Percentiles rank a stretch among this genome's conserved stretches.
phyloP scores from a whole-genome alignment of 2,113 vertebrate species.

The Trachemys scripta region DNA sequence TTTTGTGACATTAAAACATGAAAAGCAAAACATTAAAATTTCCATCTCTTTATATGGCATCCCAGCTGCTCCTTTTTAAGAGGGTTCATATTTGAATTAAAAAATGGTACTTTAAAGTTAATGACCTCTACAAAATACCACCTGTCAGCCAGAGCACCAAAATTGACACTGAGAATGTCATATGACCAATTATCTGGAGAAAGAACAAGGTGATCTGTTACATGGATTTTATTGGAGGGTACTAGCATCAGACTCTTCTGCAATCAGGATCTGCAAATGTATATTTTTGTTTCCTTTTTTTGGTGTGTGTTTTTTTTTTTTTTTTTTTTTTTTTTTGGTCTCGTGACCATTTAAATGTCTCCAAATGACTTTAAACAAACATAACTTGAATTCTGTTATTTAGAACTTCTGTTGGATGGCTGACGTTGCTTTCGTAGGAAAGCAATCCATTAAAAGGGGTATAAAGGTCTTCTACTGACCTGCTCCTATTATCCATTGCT shows the following conservation, averaged over 20 bases:
- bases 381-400: neutral
- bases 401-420: neutral
- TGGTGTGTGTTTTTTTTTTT: neutral
- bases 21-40: neutral
- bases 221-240: neutral
- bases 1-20: slow-evolving; percentile 12
- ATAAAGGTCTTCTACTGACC: neutral
- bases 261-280: neutral
- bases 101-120: slow-evolving; percentile 35
- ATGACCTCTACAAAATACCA: neutral
- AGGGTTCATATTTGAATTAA: neutral
- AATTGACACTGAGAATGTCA: neutral
- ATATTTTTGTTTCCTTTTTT: neutral
- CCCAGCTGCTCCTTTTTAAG: neutral
- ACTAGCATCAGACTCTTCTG: neutral
- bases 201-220: slow-evolving; percentile 10
- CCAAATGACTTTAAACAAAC: neutral
- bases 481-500: neutral
- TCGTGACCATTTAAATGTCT: neutral
- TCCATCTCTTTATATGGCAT: neutral
- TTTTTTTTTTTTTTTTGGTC: neutral
- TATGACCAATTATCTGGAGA: neutral
- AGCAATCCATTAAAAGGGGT: neutral
- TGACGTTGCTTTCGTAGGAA: neutral
- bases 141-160: neutral